Evolutionary conservation across 2,888 invertebrate species (phyloP), one percentile per base, ranked within the genome.

Genomic region (Aspidiotus rigidus): DNA sequence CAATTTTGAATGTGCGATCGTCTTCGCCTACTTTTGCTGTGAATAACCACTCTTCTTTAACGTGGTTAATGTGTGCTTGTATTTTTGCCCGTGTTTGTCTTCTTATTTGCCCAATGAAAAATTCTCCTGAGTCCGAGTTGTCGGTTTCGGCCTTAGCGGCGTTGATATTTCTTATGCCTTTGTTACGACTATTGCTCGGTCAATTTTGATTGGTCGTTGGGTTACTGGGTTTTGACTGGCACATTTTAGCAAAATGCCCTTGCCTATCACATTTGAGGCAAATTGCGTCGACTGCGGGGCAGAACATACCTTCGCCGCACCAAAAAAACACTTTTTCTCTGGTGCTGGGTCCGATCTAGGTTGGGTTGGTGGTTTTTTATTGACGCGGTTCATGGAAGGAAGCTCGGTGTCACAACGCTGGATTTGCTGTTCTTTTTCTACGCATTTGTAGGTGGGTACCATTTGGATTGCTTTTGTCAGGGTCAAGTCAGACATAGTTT

Each of bases 181-280:
- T 28, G 28, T 28, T 28, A 28, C 28, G 5, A 28, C 28, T 28
- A 49, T n/a, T 49, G 49, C 49, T n/a, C 3, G 11, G 49, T n/a
- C 10, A n/a, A 13, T 49, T 49, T 49, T 6, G 6, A 49, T n/a
- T 11, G n/a, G 49, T 11, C 49, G 49, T 49, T 13, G 49, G 6
- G n/a, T 49, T 11, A 49, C 49, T 49, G 49, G 11, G 10, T 49
- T 49, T 49, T n/a, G 49, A 49, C 3, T n/a, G 49, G n/a, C 49
- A 49, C 49, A 49, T 49, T 49, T 49, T 49, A 49, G 49, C 49
- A 49, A 49, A 49, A n/a, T 49, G 49, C 49, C 49, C 49, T 13
- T 13, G 11, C n/a, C 11, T 13, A 49, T n/a, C 49, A n/a, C 49
- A 49, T 13, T 49, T 49, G 11, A 49, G n/a, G 49, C 49, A 49